Evolutionary conservation across 2,113 vertebrate genomes (phyloP), one percentile per base, ranked within the genome.

Genomic region (Caretta caretta): DNA sequence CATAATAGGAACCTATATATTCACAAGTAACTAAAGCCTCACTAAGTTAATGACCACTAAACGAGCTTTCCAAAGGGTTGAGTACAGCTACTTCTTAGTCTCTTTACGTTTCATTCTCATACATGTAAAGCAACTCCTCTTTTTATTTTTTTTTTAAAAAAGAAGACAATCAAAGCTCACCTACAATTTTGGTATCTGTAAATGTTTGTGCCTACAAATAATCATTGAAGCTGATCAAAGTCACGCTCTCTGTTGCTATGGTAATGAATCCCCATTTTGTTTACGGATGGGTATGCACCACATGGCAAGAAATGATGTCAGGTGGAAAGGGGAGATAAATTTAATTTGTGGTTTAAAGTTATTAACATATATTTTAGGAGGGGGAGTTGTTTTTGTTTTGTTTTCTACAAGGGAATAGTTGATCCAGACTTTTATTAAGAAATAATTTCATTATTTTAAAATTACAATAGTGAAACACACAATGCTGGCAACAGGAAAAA

Each of bases 221-320:
- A 98, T 98, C 98, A 97, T 97, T 98, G 98, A 95, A 97, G 98
- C 98, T 98, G 98, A 98, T 98, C 98, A 98, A 97, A 98, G 98
- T 98, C 97, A 97, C 97, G 96, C 96, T 96, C 75, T 91, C 98
- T 96, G 98, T 98, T 98, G 96, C 97, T 96, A 97, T 98, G 96
- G 96, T 95, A 98, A 98, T 97, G 96, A 95, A 98, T 98, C 97
- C 97, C 97, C 97, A 96, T 97, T 98, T 97, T 98, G 97, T 98
- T 98, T 98, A 95, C 94, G 97, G 97, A 97, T 96, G 98, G 98
- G 97, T 97, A 96, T 69, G 75, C 69, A 87, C 98, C 98, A 98
- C 97, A 97, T 97, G 98, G 98, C 97, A 98, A 98, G 98, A 92
- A 97, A 92, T 96, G 92, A 97, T 97, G 96, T 95, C 95, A 97